Percentiles rank a stretch among this genome's conserved stretches.
Conservation (phyloP, 2,113 vertebrate species). For the Alectura lathami region DNA sequence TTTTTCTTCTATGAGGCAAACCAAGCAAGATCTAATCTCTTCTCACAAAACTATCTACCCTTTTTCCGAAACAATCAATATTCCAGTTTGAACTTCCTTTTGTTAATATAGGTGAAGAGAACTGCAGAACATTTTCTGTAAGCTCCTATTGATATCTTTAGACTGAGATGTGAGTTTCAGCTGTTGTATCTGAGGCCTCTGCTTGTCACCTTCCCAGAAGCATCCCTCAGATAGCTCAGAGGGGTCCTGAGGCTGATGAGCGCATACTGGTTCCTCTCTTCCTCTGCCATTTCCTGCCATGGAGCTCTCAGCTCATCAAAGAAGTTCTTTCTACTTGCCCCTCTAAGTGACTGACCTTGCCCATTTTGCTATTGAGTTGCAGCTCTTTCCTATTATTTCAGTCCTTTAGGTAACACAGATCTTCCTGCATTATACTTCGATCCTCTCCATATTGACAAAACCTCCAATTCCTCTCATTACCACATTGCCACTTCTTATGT, state of each 20-base stretch:
- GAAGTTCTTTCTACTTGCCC: background rate
- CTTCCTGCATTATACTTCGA: conserved; percentile 34
- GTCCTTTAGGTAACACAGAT: conserved; percentile 1
- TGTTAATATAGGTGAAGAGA: background rate
- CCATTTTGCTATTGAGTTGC: conserved; percentile 5
- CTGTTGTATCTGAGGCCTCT: background rate
- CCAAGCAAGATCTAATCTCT: background rate
- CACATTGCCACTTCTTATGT: conserved; percentile 27
- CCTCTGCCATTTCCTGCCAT: background rate
- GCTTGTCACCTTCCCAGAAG: background rate
- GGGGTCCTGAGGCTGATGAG: background rate
- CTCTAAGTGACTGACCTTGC: background rate
- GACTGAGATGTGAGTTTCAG: background rate
- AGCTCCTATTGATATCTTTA: background rate
- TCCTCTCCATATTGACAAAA: conserved; percentile 33
- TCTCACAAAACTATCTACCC: background rate
- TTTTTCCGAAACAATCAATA: background rate
- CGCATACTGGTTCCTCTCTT: background rate
- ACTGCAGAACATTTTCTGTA: background rate
- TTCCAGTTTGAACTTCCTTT: background rate
- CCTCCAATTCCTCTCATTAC: conserved; percentile 38
- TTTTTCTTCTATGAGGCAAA: background rate
- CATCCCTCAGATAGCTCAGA: background rate
- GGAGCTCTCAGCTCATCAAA: background rate
- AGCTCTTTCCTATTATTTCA: conserved; percentile 4